Evolutionary conservation across 2,888 invertebrate genomes (phyloP).

Genomic region (Ethmia dodecea): DNA sequence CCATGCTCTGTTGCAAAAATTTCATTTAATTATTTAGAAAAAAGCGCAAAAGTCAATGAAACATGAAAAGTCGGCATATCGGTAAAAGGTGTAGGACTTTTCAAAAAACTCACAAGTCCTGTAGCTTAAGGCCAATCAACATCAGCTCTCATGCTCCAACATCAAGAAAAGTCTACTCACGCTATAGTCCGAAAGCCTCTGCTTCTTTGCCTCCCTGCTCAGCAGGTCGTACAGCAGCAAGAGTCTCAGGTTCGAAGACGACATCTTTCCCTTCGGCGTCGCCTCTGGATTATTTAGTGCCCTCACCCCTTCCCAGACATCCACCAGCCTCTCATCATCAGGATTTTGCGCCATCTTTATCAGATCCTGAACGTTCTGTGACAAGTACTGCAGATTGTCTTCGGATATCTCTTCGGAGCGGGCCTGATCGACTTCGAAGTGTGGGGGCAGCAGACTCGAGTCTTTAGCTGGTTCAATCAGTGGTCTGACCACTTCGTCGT

Average conservation of each 20-base stretch:
- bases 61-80: no score
- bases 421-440: slow-evolving; percentile 43
- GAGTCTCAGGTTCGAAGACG: slow-evolving; percentile 77
- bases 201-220: slow-evolving; percentile 81
- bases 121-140: no score
- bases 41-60: no score
- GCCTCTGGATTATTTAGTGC: slow-evolving; percentile 23
- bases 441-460: slow-evolving; percentile 48
- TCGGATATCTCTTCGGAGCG: slow-evolving; percentile 51
- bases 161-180: no score
- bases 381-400: slow-evolving; percentile 62
- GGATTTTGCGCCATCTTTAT: slow-evolving; percentile 57
- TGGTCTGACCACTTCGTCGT: slow-evolving; percentile 53
- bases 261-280: slow-evolving; percentile 73
- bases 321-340: slow-evolving; percentile 50
- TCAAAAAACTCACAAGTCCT: no score
- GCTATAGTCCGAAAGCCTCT: slow-evolving; percentile 78
- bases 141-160: no score
- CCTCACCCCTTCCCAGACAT: slow-evolving; percentile 53
- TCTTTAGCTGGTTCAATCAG: slow-evolving; percentile 49
- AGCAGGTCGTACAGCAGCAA: slow-evolving; percentile 79
- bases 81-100: no score
- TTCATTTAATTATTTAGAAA: no score
- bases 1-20: no score
- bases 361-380: slow-evolving; percentile 58